Evolutionary conservation across 92 coral and sea anemone species (phyloP).

Genomic region (Phenganax marumi): DNA sequence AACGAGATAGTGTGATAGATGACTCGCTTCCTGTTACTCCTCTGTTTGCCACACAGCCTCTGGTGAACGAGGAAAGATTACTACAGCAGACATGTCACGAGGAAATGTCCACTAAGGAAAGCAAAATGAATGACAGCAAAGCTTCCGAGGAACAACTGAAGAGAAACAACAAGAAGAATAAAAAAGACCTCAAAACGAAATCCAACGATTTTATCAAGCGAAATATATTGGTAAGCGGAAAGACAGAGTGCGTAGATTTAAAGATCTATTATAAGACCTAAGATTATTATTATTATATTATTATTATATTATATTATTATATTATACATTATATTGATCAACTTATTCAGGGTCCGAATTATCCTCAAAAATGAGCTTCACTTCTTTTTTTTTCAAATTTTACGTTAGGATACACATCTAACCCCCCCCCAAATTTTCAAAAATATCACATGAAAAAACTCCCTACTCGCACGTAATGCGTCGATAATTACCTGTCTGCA

Average conservation of each 20-base stretch:
- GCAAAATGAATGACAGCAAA: constrained; percentile 38
- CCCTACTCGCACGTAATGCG: too few species aligned
- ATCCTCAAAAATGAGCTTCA: too few species aligned
- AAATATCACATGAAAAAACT: too few species aligned
- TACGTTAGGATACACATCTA: too few species aligned
- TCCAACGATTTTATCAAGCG: constrained; percentile 79
- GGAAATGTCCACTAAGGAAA: not conserved
- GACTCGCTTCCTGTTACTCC: constrained; percentile 67
- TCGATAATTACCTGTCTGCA: too few species aligned
- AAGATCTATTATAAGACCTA: too few species aligned
- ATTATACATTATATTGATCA: too few species aligned
- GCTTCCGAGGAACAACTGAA: constrained; percentile 38
- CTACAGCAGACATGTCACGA: not conserved
- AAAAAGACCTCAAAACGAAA: constrained; percentile 44
- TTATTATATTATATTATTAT: too few species aligned
- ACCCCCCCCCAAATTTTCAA: too few species aligned
- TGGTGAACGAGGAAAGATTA: constrained; percentile 34
- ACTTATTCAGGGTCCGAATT: too few species aligned
- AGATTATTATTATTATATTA: too few species aligned
- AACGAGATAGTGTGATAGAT: constrained; percentile 45
- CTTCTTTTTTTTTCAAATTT: too few species aligned
- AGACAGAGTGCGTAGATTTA: not conserved
- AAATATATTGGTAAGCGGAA: constrained; percentile 70
- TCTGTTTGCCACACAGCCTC: constrained; percentile 85
- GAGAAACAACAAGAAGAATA: constrained; percentile 33